Percentiles rank a stretch among this genome's conserved stretches.
Evolutionary conservation across 2,888 invertebrate species (phyloP).

Genomic region (Drosophila mayaguana): DNA sequence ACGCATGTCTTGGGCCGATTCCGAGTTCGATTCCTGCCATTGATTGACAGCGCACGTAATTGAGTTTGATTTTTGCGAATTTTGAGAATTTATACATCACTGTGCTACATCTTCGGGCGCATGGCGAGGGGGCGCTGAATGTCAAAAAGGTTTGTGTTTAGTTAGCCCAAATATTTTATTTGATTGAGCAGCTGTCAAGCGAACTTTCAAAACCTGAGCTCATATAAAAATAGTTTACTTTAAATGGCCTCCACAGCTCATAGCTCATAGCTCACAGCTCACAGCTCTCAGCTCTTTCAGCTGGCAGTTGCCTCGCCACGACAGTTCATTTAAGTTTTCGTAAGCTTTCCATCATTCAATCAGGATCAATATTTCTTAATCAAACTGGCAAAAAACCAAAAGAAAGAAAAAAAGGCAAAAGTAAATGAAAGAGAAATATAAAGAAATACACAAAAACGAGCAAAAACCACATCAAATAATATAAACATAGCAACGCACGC

Average conservation of each 20-base stretch:
- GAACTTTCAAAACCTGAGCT: conserved; percentile 73
- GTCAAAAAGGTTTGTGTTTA: conserved; percentile 77
- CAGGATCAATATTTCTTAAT: conserved; percentile 82
- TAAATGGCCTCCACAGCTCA: conserved; percentile 36
- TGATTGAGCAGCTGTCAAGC: conserved; percentile 79
- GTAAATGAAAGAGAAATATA: conserved; percentile 1
- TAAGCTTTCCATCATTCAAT: conserved; percentile 81
- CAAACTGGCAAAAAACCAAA: conserved; percentile 59
- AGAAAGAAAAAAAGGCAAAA: background rate
- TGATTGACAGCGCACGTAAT: conserved; percentile 79
- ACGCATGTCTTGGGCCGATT: conserved; percentile 69
- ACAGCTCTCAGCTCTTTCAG: conserved; percentile 11
- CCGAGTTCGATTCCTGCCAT: conserved; percentile 65
- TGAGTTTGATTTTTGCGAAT: conserved; percentile 78
- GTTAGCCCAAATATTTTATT: conserved; percentile 80
- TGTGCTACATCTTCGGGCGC: conserved; percentile 38
- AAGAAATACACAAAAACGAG: conserved; percentile 19
- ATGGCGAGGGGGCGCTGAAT: conserved; percentile 32
- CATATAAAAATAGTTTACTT: conserved; percentile 54
- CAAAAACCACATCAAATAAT: conserved; percentile 38
- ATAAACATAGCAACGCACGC: conserved; percentile 46
- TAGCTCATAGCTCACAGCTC: background rate
- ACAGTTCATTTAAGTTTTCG: conserved; percentile 53
- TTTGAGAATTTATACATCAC: conserved; percentile 76
- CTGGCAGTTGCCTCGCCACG: background rate